A percentile compares a stretch with the other conserved stretches of the same genome.
Conservation (phyloP, 2,888 invertebrate genomes). For the Cyrtodaria siliqua region DNA sequence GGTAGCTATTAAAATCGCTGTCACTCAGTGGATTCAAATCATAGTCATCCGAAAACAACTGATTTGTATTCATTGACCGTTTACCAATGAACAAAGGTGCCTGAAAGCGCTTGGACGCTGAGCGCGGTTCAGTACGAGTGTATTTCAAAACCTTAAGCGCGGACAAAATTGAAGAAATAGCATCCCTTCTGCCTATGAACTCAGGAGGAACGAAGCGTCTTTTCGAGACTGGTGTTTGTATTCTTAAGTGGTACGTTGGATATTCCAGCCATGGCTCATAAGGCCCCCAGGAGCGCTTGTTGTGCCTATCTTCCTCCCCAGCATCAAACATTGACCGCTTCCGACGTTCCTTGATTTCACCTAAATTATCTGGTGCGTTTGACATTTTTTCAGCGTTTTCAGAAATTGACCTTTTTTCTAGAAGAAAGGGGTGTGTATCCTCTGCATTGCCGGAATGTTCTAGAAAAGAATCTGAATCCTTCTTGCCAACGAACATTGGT, state of each 20-base stretch:
- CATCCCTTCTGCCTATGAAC: slow-evolving; percentile 65
- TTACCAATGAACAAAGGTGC: slow-evolving; percentile 69
- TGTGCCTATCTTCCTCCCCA: slow-evolving; percentile 12
- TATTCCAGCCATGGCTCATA: slow-evolving; percentile 47
- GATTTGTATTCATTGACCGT: slow-evolving; percentile 11
- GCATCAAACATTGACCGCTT: slow-evolving; percentile 39
- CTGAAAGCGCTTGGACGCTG: slow-evolving; percentile 65
- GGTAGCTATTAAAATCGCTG: background rate
- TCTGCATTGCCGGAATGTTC: background rate
- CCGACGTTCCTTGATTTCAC: slow-evolving; percentile 5
- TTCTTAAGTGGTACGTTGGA: slow-evolving; percentile 13
- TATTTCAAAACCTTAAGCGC: slow-evolving; percentile 63
- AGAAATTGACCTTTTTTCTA: slow-evolving; percentile 52
- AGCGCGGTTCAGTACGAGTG: slow-evolving; percentile 33
- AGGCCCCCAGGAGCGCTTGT: slow-evolving; percentile 39
- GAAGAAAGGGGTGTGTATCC: slow-evolving; percentile 39
- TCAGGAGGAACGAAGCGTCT: slow-evolving; percentile 63
- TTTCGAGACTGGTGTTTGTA: background rate
- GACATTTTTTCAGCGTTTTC: background rate
- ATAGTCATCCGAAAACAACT: background rate
- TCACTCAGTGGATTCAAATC: slow-evolving; percentile 7
- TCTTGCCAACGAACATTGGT: slow-evolving; percentile 66
- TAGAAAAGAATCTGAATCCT: background rate
- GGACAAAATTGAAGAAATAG: slow-evolving; percentile 52
- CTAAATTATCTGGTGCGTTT: background rate